Base-by-base conservation (phyloP, 2,888 invertebrate species). In the Vesta saturnalis region DNA sequence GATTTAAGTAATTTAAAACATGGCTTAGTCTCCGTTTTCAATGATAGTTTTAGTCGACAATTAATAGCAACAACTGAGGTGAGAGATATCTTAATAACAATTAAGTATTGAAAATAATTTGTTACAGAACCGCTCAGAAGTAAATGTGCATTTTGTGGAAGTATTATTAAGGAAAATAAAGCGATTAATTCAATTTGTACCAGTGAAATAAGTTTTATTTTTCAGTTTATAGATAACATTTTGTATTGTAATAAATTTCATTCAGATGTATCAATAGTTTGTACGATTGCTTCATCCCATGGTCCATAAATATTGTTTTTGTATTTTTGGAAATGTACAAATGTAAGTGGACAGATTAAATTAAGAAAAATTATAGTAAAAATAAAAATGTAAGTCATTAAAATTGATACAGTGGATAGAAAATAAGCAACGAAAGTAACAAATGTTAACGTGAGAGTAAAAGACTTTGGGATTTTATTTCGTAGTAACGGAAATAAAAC, bases 221-320 rank as follows among this genome's bases (percentile, higher is more conserved):
- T 68, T 70, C 55, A 65, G 47, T 60, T 69, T 63, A 60, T 58
- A 58, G 47, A 70, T 52, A 71, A 66, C 67, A 63, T 55, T 70
- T 69, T 65, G 65, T 60, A 65, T 19, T 56, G 14, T 23, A 46
- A 46, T 64, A 62, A 58, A 58, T 21, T 18, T 46, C 30, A 23
- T 61, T 52, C 56, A 15, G 35, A 6, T 35, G 16, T 59, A 77
- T 88, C 88, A 0, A 87, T 85, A 83, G 90, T 89, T 78, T 88
- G 89, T 72, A 91, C 90, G 76, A 94, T 85, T 10, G 98, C 98
- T 81, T 99, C 98, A 83, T 98, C 98, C 98, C 98, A 99, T 0
- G 98, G 98, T 0, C 98, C 98, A 83, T 97, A 93, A 71, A 97
- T 97, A 83, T 97, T 98, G 78, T 93, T 91, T 80, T 95, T 96